A percentile compares a stretch with the other conserved stretches of the same genome.
Conservation (phyloP, 2,113 vertebrate species). For the Pelmatolapia mariae region DNA sequence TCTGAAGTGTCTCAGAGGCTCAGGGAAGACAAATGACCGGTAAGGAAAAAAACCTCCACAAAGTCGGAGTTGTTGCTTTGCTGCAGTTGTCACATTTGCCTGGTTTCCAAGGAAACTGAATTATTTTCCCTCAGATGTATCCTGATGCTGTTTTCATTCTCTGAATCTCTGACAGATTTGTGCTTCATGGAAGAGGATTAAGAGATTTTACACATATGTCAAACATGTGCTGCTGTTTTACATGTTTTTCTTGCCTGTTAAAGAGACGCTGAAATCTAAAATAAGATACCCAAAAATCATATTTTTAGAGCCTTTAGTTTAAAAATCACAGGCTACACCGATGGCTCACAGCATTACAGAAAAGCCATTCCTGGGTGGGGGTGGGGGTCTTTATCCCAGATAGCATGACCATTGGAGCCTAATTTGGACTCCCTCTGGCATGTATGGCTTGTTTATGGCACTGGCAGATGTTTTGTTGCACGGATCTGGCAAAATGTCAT, state of each 20-base stretch:
- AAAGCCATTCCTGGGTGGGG: background rate
- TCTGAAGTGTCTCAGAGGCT: background rate
- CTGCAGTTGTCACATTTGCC: background rate
- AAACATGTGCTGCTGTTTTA: background rate
- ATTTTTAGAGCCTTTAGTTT: background rate
- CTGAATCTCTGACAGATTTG: background rate
- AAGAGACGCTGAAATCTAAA: background rate
- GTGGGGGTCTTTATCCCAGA: background rate
- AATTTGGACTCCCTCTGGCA: background rate
- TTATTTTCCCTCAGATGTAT: background rate
- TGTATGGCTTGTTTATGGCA: background rate
- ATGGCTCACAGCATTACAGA: background rate
- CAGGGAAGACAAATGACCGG: background rate
- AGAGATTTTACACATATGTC: background rate
- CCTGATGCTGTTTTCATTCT: background rate
- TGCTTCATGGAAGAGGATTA: background rate
- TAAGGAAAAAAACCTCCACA: background rate
- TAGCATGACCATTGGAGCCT: background rate
- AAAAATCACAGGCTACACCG: background rate
- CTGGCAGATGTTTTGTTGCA: background rate
- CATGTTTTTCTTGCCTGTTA: background rate
- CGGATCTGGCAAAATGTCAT: background rate
- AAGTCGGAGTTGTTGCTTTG: background rate
- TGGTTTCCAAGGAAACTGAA: constrained; percentile 28
- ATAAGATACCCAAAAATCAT: background rate